Evolutionary conservation across 1,140 invertebrate species (phyloP).

Genomic region (Drosophila pachea): DNA sequence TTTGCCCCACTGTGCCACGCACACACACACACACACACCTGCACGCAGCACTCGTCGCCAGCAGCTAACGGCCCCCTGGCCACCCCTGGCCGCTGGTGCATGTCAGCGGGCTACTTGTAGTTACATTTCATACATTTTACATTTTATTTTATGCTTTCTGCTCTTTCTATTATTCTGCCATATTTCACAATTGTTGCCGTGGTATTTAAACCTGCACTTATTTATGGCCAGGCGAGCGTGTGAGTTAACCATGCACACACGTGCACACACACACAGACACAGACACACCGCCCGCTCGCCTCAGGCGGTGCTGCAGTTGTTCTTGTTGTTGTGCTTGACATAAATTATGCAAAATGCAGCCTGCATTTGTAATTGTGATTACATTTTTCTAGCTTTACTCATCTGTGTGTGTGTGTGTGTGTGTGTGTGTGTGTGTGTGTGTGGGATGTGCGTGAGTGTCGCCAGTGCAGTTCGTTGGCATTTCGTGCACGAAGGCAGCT

Average conservation of each 20-base stretch:
- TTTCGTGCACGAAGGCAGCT: conserved; percentile 10
- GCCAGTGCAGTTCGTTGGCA: conserved; percentile 34
- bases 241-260: conserved; percentile 11
- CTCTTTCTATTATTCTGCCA: conserved; percentile 75
- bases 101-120: conserved; percentile 51
- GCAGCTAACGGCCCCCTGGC: neutral
- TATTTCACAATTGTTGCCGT: conserved; percentile 76
- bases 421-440: conserved; percentile 3
- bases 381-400: conserved; percentile 48
- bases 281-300: neutral
- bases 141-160: conserved; percentile 45
- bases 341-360: conserved; percentile 76
- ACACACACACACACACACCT: neutral
- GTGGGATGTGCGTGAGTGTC: neutral
- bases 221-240: conserved; percentile 67
- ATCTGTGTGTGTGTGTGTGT: conserved; percentile 24
- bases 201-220: conserved; percentile 77
- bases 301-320: conserved; percentile 11
- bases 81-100: conserved; percentile 17
- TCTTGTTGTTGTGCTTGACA: conserved; percentile 74
- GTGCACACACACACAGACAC: neutral
- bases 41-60: no score
- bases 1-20: conserved; percentile 19
- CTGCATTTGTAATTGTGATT: conserved; percentile 76
- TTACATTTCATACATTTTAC: conserved; percentile 58